Conservation (phyloP, 2,888 invertebrate species). For the Andrena praecox region DNA sequence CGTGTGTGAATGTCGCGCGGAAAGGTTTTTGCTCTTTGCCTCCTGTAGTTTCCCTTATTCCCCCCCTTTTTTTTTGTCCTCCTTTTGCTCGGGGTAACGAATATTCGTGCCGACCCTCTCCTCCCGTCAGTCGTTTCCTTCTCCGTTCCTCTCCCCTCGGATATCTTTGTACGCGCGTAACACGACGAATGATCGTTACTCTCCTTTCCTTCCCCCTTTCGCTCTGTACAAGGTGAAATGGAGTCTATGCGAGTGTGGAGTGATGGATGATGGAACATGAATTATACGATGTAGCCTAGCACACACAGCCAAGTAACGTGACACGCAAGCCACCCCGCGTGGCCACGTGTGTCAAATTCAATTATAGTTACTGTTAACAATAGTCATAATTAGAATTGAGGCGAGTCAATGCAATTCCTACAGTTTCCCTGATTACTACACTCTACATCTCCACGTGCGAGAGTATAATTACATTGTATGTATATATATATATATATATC, state of each 20-base stretch:
- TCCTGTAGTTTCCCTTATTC: not conserved
- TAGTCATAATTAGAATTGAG: conserved; percentile 74
- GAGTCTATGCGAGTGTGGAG: conserved; percentile 71
- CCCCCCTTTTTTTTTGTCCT: not conserved
- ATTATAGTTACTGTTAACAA: conserved; percentile 73
- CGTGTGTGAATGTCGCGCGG: conserved; percentile 59
- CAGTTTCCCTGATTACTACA: conserved; percentile 77
- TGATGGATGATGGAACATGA: conserved; percentile 79
- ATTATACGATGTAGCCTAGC: conserved; percentile 81
- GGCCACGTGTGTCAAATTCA: conserved; percentile 73
- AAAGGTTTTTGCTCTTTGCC: conserved; percentile 32
- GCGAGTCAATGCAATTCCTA: conserved; percentile 82
- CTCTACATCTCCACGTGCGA: conserved; percentile 74
- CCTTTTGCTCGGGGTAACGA: conserved; percentile 23
- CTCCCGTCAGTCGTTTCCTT: not conserved
- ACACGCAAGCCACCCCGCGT: conserved; percentile 73
- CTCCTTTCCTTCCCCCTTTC: not conserved
- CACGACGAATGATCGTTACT: conserved; percentile 45
- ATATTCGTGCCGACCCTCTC: conserved; percentile 8
- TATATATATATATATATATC: conserved; percentile 4
- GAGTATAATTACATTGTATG: conserved; percentile 64
- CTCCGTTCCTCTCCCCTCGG: not conserved
- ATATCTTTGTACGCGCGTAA: conserved; percentile 1
- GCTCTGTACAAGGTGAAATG: conserved; percentile 64
- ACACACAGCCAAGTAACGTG: conserved; percentile 84